phyloP scores from a whole-genome alignment of 37 sponge, comb jelly and placozoan species.

The Aphrocallistes beatrix region DNA sequence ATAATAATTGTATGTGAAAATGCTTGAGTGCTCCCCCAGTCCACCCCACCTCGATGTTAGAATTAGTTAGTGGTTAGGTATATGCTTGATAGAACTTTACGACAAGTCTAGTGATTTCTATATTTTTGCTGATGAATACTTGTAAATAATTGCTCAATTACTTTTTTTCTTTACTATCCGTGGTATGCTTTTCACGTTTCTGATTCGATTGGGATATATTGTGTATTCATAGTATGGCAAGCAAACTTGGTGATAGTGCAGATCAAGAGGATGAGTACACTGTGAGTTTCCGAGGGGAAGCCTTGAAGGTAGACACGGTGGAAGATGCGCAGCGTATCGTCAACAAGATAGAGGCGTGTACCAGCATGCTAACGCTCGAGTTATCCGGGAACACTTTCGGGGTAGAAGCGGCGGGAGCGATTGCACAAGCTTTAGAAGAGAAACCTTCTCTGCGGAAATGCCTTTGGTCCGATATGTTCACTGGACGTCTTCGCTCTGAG shows the following conservation, averaged over 20 bases:
- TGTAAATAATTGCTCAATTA: no score
- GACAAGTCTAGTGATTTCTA: no score
- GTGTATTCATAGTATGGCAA: not conserved
- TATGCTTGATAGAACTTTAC: no score
- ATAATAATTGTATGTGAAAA: not conserved
- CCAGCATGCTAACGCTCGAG: slow-evolving; percentile 44
- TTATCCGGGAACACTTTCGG: slow-evolving; percentile 90
- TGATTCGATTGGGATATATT: not conserved
- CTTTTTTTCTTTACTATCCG: no score
- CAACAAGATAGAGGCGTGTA: slow-evolving; percentile 45
- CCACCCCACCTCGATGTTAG: no score
- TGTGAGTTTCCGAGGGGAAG: not conserved
- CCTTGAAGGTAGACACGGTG: slow-evolving; percentile 34
- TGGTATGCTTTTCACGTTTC: no score
- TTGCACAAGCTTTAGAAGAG: slow-evolving; percentile 53
- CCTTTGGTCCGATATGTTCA: slow-evolving; percentile 95
- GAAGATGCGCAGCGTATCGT: slow-evolving; percentile 63
- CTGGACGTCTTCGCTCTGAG: slow-evolving; percentile 75
- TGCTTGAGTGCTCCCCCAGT: no score
- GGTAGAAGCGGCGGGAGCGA: slow-evolving; percentile 72
- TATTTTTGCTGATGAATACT: no score
- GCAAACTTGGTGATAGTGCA: not conserved
- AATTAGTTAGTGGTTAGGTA: no score
- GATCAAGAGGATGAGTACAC: not conserved
- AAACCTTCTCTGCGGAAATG: slow-evolving; percentile 49